These are phyloP conservation scores for Aurelia sp. DNA, from an alignment of 30 jellyfish, hydroid and myxozoan genomes.

Conservation along the genomic window DNA sequence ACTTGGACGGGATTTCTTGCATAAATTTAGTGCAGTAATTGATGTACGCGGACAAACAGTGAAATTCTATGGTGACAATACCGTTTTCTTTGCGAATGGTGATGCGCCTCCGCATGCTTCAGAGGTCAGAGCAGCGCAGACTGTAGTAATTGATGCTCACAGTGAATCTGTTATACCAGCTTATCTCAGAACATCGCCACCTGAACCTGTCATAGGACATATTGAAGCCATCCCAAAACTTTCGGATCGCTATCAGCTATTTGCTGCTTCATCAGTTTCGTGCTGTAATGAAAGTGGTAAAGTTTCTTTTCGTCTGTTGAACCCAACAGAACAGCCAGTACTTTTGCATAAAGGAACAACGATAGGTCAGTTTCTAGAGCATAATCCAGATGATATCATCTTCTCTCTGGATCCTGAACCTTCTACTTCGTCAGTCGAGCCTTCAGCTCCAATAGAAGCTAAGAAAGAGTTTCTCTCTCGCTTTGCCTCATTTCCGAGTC, in stretches of 20 bases:
- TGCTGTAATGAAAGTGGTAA: background rate
- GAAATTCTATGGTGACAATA: background rate
- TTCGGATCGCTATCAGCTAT: too few relatives aligned
- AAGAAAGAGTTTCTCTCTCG: background rate
- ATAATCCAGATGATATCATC: too few relatives aligned
- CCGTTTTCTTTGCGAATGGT: too few relatives aligned
- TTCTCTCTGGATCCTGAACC: too few relatives aligned
- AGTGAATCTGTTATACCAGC: constrained; percentile 1
- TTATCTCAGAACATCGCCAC: too few relatives aligned
- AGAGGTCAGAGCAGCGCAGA: background rate
- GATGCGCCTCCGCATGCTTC: background rate
- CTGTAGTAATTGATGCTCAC: background rate
- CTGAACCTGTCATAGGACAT: too few relatives aligned
- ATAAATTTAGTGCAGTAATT: background rate
- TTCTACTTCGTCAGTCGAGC: too few relatives aligned
- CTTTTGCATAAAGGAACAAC: background rate
- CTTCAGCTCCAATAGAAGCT: too few relatives aligned
- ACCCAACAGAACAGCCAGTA: background rate
- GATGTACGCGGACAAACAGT: background rate
- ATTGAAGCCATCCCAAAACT: too few relatives aligned
- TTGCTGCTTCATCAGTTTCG: too few relatives aligned
- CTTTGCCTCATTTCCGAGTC: background rate
- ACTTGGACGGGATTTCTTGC: background rate
- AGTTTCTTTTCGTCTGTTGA: background rate
- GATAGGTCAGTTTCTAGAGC: too few relatives aligned